Conservation (phyloP, 2,113 vertebrate genomes). For the Scomber colias region DNA sequence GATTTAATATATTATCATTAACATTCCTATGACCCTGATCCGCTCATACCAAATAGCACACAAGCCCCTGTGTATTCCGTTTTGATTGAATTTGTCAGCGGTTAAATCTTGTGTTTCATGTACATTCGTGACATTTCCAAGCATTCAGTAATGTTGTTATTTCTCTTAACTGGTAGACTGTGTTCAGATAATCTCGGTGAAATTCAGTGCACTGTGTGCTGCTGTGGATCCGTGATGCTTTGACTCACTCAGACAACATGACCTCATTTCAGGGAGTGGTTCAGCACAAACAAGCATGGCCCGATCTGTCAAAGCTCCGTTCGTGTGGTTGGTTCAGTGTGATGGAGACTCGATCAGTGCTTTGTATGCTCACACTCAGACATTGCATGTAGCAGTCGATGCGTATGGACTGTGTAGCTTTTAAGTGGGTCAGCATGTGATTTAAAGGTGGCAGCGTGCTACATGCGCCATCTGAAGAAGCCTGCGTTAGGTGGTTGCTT, state of each 20-base stretch:
- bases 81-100: conserved; percentile 1
- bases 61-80: not conserved
- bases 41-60: not conserved
- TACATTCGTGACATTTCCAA: not conserved
- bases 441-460: conserved; percentile 65
- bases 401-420: conserved; percentile 1
- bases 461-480: conserved; percentile 35
- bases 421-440: conserved; percentile 76
- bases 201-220: conserved; percentile 5
- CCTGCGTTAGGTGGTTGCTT: conserved; percentile 6
- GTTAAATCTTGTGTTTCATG: not conserved
- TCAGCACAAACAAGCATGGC: conserved; percentile 55
- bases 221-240: conserved; percentile 34
- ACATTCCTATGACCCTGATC: not conserved
- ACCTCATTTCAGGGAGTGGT: conserved; percentile 80
- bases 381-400: conserved; percentile 6
- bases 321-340: conserved; percentile 32
- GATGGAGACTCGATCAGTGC: conserved; percentile 12
- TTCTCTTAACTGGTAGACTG: not conserved
- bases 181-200: not conserved
- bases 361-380: conserved; percentile 26
- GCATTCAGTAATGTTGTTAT: not conserved
- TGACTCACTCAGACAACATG: conserved; percentile 61
- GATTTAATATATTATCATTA: conserved; percentile 66
- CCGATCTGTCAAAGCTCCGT: conserved; percentile 35